Evolutionary conservation across 1,140 invertebrate species (phyloP).

Genomic region (Spodoptera litura): DNA sequence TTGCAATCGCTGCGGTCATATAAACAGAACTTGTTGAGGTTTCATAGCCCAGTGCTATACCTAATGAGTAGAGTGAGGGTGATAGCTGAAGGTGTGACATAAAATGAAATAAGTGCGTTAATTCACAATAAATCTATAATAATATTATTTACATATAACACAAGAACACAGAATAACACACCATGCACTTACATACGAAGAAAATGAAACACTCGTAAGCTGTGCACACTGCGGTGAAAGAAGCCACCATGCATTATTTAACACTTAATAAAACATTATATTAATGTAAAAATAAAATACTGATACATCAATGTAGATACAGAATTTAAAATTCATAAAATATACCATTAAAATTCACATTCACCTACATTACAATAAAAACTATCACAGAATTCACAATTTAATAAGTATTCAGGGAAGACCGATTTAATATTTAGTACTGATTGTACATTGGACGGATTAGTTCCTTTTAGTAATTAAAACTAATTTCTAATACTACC

Average conservation of each 20-base stretch:
- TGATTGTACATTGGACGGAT: conserved; percentile 65
- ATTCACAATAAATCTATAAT: conserved; percentile 80
- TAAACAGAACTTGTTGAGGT: conserved; percentile 36
- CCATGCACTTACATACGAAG: conserved; percentile 83
- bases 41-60: conserved; percentile 39
- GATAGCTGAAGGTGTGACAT: conserved; percentile 74
- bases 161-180: conserved; percentile 79
- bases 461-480: conserved; percentile 29
- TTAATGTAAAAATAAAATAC: conserved; percentile 55
- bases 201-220: conserved; percentile 75
- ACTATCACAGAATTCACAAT: conserved; percentile 73
- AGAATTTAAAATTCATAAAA: conserved; percentile 48
- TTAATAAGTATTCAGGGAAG: conserved; percentile 62
- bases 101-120: conserved; percentile 85
- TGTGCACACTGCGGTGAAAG: conserved; percentile 77
- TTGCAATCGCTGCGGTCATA: conserved; percentile 49
- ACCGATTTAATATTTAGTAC: conserved; percentile 54
- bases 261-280: conserved; percentile 58
- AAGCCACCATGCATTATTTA: conserved; percentile 80
- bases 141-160: conserved; percentile 83
- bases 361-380: conserved; percentile 53
- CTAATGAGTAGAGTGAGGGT: conserved; percentile 66
- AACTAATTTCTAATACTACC: neutral
- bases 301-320: conserved; percentile 52
- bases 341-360: conserved; percentile 45